Percentiles rank a stretch among this genome's conserved stretches.
phyloP scores from a whole-genome alignment of 2,888 invertebrate species.

The Pachliopta kotzebuea region DNA sequence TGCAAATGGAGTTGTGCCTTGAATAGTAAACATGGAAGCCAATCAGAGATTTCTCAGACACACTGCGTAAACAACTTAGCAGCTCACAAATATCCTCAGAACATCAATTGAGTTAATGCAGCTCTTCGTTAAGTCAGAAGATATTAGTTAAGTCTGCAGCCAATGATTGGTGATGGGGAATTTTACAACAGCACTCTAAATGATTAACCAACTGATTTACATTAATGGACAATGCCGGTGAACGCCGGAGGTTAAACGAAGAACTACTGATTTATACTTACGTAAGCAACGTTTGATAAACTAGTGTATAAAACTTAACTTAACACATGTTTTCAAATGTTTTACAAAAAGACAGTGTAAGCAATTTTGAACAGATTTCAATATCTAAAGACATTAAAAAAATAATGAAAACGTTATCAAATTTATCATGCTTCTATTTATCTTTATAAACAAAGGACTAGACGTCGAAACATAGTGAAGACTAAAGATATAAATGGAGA shows the following conservation, averaged over 20 bases:
- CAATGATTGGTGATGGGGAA: slow-evolving; percentile 7
- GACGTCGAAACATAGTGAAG: too few species aligned
- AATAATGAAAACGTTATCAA: too few species aligned
- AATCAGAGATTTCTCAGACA: slow-evolving; percentile 20
- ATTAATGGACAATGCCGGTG: slow-evolving; percentile 11
- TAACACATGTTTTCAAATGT: too few species aligned
- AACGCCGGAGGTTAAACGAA: neutral
- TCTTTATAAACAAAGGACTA: too few species aligned
- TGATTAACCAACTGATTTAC: slow-evolving; percentile 23
- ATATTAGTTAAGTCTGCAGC: slow-evolving; percentile 21
- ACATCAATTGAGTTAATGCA: slow-evolving; percentile 26
- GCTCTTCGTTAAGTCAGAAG: slow-evolving; percentile 23
- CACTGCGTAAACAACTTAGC: slow-evolving; percentile 12
- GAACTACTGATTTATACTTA: too few species aligned
- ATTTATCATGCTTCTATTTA: too few species aligned
- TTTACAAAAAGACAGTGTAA: too few species aligned
- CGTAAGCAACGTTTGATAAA: too few species aligned
- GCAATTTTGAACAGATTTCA: too few species aligned
- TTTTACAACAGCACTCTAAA: slow-evolving; percentile 17
- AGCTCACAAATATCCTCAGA: slow-evolving; percentile 12
- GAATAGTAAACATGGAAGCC: slow-evolving; percentile 15
- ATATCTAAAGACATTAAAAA: too few species aligned
- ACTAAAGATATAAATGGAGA: too few species aligned
- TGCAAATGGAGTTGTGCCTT: slow-evolving; percentile 9
- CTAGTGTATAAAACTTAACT: too few species aligned